Evolutionary conservation across 2,797 vertebrate genomes (phyloP), one percentile per base, ranked within the genome.

Genomic region (Mormyrus proboscirostris): DNA sequence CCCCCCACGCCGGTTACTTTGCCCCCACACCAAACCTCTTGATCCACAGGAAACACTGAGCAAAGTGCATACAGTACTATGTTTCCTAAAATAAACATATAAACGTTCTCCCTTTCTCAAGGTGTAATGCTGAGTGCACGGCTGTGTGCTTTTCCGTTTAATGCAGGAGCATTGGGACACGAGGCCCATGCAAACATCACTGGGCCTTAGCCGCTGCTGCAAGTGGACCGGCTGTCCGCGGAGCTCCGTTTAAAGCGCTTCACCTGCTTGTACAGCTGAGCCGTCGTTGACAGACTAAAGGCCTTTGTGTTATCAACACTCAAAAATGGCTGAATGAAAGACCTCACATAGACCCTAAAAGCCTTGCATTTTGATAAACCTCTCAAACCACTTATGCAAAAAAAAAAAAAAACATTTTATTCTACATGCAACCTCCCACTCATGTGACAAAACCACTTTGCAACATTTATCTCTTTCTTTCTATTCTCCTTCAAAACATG

Each of bases 241-340:
- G 55, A 33, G 12, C 83, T 91, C 94, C 93, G 95, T 95, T 96
- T 95, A 96, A 93, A 92, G 57, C 90, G 90, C 93, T 93, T 93
- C 93, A 95, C 93, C 93, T 94, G 92, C 86, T 90, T 92, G 89
- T 92, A 82, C 82, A 91, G 89, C 91, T 89, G 90, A 86, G 33
- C 89, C 92, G 90, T 90, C 92, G 93, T 93, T 93, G 93, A 94
- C 94, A 93, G 92, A 90, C 53, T 90, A 85, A 86, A 53, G 88
- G 73, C 84, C 85, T 87, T 90, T 89, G 92, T 93, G 91, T 91
- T 90, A 90, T 93, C 92, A 90, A 89, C 92, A 92, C 51, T 90
- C 90, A 90, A 86, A 93, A 92, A 93, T 16, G 51, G 89, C 91
- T 57, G 86, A 59, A 87, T 83, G 88, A 91, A 90, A 90, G 92